Percentiles rank a stretch among this genome's conserved stretches.
Conservation (phyloP, 2,113 vertebrate species). For the Albula glossodonta region DNA sequence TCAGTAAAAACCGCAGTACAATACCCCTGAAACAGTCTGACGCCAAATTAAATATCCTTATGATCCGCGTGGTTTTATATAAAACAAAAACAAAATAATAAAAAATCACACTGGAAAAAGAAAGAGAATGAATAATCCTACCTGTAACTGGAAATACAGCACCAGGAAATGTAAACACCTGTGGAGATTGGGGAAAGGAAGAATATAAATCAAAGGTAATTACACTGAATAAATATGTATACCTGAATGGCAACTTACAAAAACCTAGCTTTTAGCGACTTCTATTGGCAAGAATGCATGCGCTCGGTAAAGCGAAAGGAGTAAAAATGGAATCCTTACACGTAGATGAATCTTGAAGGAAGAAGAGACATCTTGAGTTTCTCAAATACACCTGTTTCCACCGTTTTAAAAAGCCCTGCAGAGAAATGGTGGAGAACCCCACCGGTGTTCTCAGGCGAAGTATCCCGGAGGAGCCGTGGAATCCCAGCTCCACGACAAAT, state of each 20-base stretch:
- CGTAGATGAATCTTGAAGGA: slow-evolving; percentile 55
- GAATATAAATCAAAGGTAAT: slow-evolving; percentile 67
- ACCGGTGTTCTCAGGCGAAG: slow-evolving; percentile 64
- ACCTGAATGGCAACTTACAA: slow-evolving; percentile 55
- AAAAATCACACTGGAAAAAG: neutral
- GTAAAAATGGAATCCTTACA: slow-evolving; percentile 33
- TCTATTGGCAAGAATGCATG: slow-evolving; percentile 77
- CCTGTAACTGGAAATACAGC: slow-evolving; percentile 78
- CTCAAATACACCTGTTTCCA: slow-evolving; percentile 76
- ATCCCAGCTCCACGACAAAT: slow-evolving; percentile 65
- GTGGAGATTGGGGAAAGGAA: slow-evolving; percentile 38
- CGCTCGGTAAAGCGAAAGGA: slow-evolving; percentile 33
- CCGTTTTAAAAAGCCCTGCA: slow-evolving; percentile 56
- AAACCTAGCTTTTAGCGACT: slow-evolving; percentile 70
- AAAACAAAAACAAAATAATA: neutral
- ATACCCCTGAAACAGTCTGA: neutral
- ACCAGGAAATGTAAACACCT: slow-evolving; percentile 81
- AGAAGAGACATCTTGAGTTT: slow-evolving; percentile 73
- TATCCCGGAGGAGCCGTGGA: slow-evolving; percentile 60
- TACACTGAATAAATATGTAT: slow-evolving; percentile 60
- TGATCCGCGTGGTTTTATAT: neutral
- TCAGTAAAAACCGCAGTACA: neutral
- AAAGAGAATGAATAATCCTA: slow-evolving; percentile 47
- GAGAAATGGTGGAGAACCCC: slow-evolving; percentile 55
- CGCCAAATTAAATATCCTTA: neutral